These are phyloP conservation scores for Actinia equina DNA, from an alignment of 64 coral and sea anemone genomes.

Conservation along the genomic window DNA sequence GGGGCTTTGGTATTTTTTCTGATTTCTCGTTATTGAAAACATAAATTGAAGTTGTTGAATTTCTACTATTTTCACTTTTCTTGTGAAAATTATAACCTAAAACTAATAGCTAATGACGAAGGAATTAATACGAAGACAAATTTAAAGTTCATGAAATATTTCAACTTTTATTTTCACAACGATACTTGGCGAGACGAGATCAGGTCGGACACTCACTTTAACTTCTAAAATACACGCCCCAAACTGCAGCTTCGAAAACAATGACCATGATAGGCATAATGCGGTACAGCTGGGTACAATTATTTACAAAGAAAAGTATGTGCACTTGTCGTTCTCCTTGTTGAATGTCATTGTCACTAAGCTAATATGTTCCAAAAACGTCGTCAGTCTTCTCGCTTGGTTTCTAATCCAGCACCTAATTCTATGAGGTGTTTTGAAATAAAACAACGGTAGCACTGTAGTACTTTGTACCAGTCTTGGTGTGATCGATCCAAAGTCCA, in stretches of 20 bases:
- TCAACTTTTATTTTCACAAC: conserved; percentile 28
- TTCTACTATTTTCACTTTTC: too few species aligned
- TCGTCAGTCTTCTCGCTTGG: not conserved
- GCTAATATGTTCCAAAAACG: conserved; percentile 16
- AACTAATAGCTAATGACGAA: not conserved
- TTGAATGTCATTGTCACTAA: conserved; percentile 23
- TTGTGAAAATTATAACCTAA: not conserved
- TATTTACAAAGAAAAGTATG: conserved; percentile 22
- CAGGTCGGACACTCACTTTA: not conserved
- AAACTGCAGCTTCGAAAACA: conserved; percentile 13
- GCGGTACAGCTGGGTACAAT: not conserved
- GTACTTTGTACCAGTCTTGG: conserved; percentile 18
- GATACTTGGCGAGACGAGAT: conserved; percentile 9
- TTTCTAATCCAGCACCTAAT: conserved; percentile 25
- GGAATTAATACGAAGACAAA: not conserved
- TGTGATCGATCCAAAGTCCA: conserved; percentile 25
- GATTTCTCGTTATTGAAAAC: too few species aligned
- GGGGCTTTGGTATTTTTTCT: too few species aligned
- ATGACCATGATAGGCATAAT: not conserved
- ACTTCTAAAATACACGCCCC: conserved; percentile 7
- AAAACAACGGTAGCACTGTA: not conserved
- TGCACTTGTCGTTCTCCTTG: not conserved
- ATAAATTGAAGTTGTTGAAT: too few species aligned
- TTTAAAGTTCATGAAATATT: conserved; percentile 12
- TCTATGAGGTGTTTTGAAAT: conserved; percentile 19